Evolutionary conservation across 2,113 vertebrate genomes (phyloP).

Genomic region (Tringa solitaria): DNA sequence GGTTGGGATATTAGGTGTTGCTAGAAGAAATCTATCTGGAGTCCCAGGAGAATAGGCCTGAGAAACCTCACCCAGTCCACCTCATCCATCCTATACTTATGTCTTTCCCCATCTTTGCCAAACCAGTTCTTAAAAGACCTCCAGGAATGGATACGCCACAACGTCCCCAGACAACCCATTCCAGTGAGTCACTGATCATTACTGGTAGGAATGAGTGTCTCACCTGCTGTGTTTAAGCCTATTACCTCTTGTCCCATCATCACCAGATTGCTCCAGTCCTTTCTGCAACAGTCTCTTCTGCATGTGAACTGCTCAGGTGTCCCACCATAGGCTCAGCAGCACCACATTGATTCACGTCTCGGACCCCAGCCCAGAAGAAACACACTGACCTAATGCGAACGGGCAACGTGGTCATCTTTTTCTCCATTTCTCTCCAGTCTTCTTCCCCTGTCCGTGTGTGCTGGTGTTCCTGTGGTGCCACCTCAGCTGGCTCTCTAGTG

Average conservation of each 20-base stretch:
- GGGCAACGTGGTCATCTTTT: neutral
- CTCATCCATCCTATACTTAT: slow-evolving; percentile 51
- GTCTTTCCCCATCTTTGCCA: slow-evolving; percentile 59
- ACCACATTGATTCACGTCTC: neutral
- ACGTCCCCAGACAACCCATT: slow-evolving; percentile 31
- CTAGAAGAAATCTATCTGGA: slow-evolving; percentile 23
- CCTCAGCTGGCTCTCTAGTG: slow-evolving; percentile 55
- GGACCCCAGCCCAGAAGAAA: neutral
- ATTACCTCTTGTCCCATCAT: slow-evolving; percentile 24
- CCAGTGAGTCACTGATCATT: slow-evolving; percentile 50
- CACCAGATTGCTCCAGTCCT: neutral
- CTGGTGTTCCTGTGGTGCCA: slow-evolving; percentile 15
- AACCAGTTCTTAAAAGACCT: slow-evolving; percentile 53
- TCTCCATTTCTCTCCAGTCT: neutral
- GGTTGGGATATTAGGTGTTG: neutral
- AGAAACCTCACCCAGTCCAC: slow-evolving; percentile 39
- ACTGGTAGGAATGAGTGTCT: neutral
- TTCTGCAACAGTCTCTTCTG: neutral
- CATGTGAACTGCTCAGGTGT: neutral
- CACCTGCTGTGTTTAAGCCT: neutral
- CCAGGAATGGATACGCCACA: slow-evolving; percentile 34
- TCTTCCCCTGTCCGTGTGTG: neutral
- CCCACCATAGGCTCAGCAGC: neutral
- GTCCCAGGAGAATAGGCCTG: neutral
- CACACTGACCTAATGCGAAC: neutral